These are phyloP conservation scores for Eulemur rubriventer DNA, from an alignment of 2,797 vertebrate genomes.

Conservation along the genomic window DNA sequence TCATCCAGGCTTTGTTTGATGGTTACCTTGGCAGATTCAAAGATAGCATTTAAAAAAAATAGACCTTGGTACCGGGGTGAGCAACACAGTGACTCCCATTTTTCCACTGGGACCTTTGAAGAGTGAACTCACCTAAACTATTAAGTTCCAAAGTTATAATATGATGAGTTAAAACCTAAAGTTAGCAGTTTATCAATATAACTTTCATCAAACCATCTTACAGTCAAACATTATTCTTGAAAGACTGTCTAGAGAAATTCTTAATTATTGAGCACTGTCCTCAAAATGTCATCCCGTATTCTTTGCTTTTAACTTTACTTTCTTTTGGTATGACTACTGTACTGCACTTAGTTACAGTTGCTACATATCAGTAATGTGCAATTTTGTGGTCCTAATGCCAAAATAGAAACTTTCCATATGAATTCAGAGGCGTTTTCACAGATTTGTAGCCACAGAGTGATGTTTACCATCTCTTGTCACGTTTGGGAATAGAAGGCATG, in stretches of 20 bases:
- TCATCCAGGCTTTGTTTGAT: conserved; percentile 24
- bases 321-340: not conserved
- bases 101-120: not conserved
- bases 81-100: not conserved
- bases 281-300: not conserved
- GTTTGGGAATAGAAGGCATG: conserved; percentile 23
- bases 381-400: not conserved
- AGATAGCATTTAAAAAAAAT: not conserved
- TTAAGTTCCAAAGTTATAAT: conserved; percentile 46
- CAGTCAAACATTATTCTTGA: not conserved
- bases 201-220: conserved; percentile 19
- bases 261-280: not conserved
- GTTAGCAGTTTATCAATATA: not conserved
- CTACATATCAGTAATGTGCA: not conserved
- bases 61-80: not conserved
- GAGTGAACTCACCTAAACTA: not conserved
- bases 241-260: conserved; percentile 8
- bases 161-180: conserved; percentile 29
- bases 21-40: conserved; percentile 47
- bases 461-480: not conserved
- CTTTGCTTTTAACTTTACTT: not conserved
- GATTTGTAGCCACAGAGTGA: not conserved
- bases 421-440: conserved; percentile 22
- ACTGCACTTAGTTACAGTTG: not conserved
- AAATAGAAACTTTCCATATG: conserved; percentile 13